Base-by-base conservation (phyloP, 2,113 vertebrate genomes). In the Columba janthina region DNA sequence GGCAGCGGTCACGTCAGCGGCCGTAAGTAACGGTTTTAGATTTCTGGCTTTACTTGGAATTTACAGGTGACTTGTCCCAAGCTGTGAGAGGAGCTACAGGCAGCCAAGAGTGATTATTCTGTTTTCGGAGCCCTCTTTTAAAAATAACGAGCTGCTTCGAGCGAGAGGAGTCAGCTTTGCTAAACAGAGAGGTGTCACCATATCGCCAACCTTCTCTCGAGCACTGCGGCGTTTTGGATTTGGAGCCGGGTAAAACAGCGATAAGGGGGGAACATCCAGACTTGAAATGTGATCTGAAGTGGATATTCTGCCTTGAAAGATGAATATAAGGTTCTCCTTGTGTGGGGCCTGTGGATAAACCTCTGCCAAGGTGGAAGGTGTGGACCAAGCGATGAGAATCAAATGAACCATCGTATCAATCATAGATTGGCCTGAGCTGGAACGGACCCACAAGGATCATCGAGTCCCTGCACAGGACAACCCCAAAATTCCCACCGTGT, bases 41-140 rank as follows among this genome's bases (percentile, higher is more conserved):
- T 98, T 98, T 95, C 94, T 69, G 85, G 34, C 54, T 97, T 97
- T 44, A 71, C 65, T 92, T 90, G 92, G 90, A 82, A 69, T 86
- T 95, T 95, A 71, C 91, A 95, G 97, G 96, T 95, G 90, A 88
- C 89, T 85, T 2, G 44, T 92, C 86, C 87, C 36, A 5, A 42
- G 83, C 87, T 74, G 74, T 78, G 32, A 81, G 93, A 86, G 74
- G 79, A 88, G 90, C 94, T 85, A 73, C 22, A 26, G 73, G 87
- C 85, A 58, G 91, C 84, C 92, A 89, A 62, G 46, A 2, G 32
- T 4, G 66, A 64, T 87, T 87, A 90, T 94, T 87, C 89, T 85
- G 88, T 87, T 91, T 81, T 62, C 80, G 29, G 80, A 74, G 26
- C 11, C 29, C 54, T 80, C 88, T 64, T 34, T 62, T 54, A 79